Evolutionary conservation across 1,140 invertebrate species (phyloP).

Genomic region (Radopholus similis): DNA sequence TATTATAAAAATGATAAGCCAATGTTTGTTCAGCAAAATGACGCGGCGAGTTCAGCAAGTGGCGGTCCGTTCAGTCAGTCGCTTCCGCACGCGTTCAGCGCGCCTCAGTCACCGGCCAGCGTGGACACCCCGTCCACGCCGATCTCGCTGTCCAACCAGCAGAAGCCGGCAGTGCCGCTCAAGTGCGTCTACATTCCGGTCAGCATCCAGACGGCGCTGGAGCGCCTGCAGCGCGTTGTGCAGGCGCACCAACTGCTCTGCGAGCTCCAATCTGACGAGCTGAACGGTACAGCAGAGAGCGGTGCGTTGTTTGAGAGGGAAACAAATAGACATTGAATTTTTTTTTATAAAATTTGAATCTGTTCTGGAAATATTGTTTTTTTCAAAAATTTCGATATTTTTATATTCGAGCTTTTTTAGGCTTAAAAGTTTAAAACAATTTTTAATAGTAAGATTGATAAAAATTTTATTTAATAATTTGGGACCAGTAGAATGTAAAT

Average conservation of each 20-base stretch:
- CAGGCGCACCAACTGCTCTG: constrained; percentile 9
- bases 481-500: no score
- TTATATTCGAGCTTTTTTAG: no score
- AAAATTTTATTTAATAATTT: no score
- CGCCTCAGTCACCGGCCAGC: background rate
- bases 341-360: constrained; percentile 20
- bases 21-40: no score
- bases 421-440: no score
- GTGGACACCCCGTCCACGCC: constrained; percentile 1
- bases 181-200: constrained; percentile 48
- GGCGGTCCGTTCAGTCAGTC: constrained; percentile 10
- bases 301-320: background rate
- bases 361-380: no score
- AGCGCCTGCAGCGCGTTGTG: constrained; percentile 39
- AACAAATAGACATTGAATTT: background rate
- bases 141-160: background rate
- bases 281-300: background rate
- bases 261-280: constrained; percentile 31
- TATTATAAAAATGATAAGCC: no score
- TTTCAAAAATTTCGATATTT: no score
- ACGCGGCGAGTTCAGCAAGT: no score
- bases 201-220: constrained; percentile 31
- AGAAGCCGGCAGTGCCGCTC: constrained; percentile 2
- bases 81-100: constrained; percentile 21
- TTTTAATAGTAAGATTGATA: no score